Evolutionary conservation across 2,113 vertebrate genomes (phyloP).

Genomic region (Serinus canaria): DNA sequence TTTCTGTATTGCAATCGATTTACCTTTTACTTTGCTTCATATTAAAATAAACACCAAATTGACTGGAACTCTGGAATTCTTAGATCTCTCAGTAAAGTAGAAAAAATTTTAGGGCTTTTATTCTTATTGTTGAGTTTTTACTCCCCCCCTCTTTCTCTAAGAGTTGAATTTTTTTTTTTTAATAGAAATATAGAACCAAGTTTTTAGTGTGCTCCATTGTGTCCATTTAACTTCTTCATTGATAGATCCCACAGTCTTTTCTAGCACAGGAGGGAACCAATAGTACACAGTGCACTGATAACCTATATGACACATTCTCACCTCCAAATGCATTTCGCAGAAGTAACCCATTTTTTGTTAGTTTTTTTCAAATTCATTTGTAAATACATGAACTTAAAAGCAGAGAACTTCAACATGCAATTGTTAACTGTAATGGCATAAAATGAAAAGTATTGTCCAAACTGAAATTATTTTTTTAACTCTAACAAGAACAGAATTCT

Average conservation of each 20-base stretch:
- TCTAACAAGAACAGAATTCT: not conserved
- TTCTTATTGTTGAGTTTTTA: not conserved
- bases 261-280: not conserved
- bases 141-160: accelerated
- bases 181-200: not conserved
- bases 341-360: accelerated
- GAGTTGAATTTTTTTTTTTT: not conserved
- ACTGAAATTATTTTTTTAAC: not conserved
- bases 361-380: not conserved
- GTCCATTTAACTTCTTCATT: not conserved
- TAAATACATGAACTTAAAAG: not conserved
- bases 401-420: not conserved
- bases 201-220: not conserved
- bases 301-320: not conserved
- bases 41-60: not conserved
- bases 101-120: not conserved
- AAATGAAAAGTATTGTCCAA: not conserved
- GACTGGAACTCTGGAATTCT: not conserved
- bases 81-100: not conserved
- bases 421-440: not conserved
- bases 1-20: not conserved
- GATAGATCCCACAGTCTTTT: not conserved
- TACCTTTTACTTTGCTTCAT: not conserved
- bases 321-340: not conserved
- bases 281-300: not conserved